phyloP scores from a whole-genome alignment of 2,888 invertebrate genomes.

The Zaprionus lineosus region DNA sequence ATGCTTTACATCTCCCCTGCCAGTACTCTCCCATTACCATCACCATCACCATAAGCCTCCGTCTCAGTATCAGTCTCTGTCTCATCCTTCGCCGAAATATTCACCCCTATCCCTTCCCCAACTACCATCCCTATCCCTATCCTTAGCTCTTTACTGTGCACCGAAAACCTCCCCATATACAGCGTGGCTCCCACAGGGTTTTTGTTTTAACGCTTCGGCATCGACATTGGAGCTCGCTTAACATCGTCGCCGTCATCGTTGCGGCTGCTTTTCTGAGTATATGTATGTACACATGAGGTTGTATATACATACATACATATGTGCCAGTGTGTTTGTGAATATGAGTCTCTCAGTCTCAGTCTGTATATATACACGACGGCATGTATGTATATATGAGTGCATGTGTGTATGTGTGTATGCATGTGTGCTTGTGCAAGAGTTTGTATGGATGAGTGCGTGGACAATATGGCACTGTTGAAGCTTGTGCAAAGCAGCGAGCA shows the following conservation, averaged over 20 bases:
- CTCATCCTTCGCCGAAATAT: background rate
- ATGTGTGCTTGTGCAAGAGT: conserved; percentile 20
- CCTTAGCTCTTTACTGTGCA: too few relatives aligned
- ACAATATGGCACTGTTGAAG: too few relatives aligned
- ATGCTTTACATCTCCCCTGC: too few relatives aligned
- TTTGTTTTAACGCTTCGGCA: conserved; percentile 61
- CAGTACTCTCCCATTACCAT: too few relatives aligned
- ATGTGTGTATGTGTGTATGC: conserved; percentile 22
- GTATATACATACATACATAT: conserved; percentile 23
- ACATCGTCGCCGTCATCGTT: conserved; percentile 23
- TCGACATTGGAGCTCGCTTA: conserved; percentile 33
- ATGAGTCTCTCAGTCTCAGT: conserved; percentile 20
- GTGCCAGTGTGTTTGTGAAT: conserved; percentile 12
- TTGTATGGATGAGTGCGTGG: conserved; percentile 29
- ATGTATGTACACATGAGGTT: conserved; percentile 9
- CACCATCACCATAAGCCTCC: too few relatives aligned
- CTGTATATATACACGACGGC: conserved; percentile 18
- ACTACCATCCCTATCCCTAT: background rate
- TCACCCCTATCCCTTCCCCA: background rate
- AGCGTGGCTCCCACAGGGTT: conserved; percentile 50
- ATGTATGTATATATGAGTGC: conserved; percentile 14
- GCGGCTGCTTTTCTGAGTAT: conserved; percentile 15
- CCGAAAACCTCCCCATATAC: conserved; percentile 4
- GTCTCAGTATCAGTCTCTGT: too few relatives aligned
- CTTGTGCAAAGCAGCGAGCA: conserved; percentile 29